phyloP scores from a whole-genome alignment of 2,797 vertebrate species.

The Hirundo rustica region DNA sequence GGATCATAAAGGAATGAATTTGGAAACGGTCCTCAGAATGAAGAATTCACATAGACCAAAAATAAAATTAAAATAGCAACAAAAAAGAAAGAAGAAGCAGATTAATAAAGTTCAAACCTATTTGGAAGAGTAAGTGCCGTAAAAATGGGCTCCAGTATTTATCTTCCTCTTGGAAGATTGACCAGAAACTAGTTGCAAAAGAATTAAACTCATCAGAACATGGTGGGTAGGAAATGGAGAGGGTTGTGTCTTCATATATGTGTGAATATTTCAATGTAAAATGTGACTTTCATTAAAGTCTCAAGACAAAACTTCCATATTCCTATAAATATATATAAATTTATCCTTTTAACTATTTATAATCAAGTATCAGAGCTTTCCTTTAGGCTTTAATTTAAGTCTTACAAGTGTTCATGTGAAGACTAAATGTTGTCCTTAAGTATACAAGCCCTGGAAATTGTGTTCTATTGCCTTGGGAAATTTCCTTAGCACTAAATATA shows the following conservation, averaged over 20 bases:
- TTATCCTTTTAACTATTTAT: not conserved
- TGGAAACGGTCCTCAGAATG: not conserved
- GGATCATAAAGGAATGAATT: not conserved
- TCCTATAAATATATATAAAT: not conserved
- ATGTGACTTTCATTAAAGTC: not conserved
- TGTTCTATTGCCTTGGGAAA: not conserved
- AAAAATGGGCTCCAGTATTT: not conserved
- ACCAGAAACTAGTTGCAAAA: not conserved
- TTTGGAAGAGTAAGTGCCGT: not conserved
- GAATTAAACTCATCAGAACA: not conserved
- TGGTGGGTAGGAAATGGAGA: fast-evolving
- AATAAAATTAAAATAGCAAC: not conserved
- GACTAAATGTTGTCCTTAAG: not conserved
- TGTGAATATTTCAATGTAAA: not conserved
- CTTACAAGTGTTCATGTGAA: not conserved
- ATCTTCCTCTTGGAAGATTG: not conserved
- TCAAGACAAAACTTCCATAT: not conserved
- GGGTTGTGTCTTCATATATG: not conserved
- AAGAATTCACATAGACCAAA: not conserved
- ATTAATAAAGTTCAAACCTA: not conserved
- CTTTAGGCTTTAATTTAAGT: not conserved
- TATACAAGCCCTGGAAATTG: not conserved
- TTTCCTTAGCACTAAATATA: not conserved
- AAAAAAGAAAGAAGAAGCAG: not conserved
- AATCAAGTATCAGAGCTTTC: not conserved